These are phyloP conservation scores for Macrosteles quadrilineatus DNA, from an alignment of 1,140 invertebrate genomes.

Conservation along the genomic window DNA sequence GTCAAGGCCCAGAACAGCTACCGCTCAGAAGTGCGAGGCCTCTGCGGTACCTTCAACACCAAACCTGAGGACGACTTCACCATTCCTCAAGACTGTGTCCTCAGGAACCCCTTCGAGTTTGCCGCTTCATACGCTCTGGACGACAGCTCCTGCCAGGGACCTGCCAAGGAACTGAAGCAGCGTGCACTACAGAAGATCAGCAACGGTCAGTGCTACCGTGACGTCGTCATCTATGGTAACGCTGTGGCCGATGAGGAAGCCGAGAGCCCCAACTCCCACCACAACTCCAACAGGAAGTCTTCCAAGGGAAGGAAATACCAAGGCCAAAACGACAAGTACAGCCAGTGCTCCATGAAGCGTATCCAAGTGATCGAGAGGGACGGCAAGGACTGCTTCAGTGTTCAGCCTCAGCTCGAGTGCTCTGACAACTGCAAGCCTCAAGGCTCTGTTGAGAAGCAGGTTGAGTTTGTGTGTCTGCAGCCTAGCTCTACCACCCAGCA, in stretches of 20 bases:
- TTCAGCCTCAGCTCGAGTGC: conserved; percentile 54
- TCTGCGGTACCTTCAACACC: conserved; percentile 65
- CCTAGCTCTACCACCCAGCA: conserved; percentile 48
- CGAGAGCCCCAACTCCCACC: conserved; percentile 17
- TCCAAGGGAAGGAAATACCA: conserved; percentile 39
- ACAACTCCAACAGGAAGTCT: conserved; percentile 32
- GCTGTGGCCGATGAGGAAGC: neutral
- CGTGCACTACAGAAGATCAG: conserved; percentile 45
- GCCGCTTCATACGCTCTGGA: conserved; percentile 57
- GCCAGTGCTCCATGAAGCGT: neutral
- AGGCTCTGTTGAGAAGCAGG: conserved; percentile 46
- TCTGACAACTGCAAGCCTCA: conserved; percentile 47
- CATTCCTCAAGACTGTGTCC: conserved; percentile 57
- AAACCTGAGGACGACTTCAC: conserved; percentile 58
- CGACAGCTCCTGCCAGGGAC: conserved; percentile 49
- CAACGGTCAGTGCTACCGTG: conserved; percentile 49
- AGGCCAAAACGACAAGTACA: conserved; percentile 33
- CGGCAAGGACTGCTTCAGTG: conserved; percentile 58
- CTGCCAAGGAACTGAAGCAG: conserved; percentile 46
- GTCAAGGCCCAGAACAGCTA: conserved; percentile 48
- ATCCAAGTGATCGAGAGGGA: conserved; percentile 38
- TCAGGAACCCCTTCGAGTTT: conserved; percentile 56
- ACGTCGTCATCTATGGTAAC: conserved; percentile 32
- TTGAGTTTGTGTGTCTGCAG: conserved; percentile 56
- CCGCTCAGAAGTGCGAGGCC: conserved; percentile 57